Conservation (phyloP, 2,888 invertebrate genomes). For the Trimorus sp. region DNA sequence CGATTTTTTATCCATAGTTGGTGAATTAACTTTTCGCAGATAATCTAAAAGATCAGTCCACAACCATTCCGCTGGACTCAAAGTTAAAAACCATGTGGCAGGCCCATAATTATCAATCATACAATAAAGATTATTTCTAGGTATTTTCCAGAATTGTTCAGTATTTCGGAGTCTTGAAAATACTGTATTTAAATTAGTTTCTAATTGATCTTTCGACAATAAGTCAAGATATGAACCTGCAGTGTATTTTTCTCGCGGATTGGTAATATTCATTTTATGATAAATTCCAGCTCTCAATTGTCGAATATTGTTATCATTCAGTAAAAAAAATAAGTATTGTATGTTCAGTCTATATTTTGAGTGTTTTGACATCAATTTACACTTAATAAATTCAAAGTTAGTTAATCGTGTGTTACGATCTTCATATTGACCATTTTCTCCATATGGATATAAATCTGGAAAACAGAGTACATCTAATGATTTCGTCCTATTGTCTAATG, state of each 20-base stretch:
- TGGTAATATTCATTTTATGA: constrained; percentile 19
- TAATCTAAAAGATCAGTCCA: constrained; percentile 3
- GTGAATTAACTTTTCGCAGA: constrained; percentile 27
- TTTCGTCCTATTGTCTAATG: constrained; percentile 60
- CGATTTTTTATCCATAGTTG: constrained; percentile 61
- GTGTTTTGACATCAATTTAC: constrained; percentile 33
- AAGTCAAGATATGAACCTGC: constrained; percentile 26
- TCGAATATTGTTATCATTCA: too few species aligned
- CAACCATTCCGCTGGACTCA: not conserved
- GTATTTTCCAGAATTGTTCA: constrained; percentile 47
- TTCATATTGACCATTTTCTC: not conserved
- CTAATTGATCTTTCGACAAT: constrained; percentile 16
- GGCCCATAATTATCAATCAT: constrained; percentile 44
- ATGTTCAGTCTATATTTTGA: constrained; percentile 68
- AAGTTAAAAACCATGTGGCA: not conserved
- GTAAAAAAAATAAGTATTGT: constrained; percentile 60
- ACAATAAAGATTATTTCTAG: constrained; percentile 29
- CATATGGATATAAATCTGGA: constrained; percentile 64
- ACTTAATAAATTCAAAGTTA: constrained; percentile 22
- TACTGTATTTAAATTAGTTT: constrained; percentile 38
- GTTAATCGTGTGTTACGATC: constrained; percentile 54
- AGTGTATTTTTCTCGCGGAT: constrained; percentile 29
- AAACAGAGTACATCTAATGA: constrained; percentile 67
- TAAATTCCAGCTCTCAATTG: too few species aligned
- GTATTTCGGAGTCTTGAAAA: constrained; percentile 64